Evolutionary conservation across 2,113 vertebrate genomes (phyloP).

Genomic region (Telmatochromis sp.): DNA sequence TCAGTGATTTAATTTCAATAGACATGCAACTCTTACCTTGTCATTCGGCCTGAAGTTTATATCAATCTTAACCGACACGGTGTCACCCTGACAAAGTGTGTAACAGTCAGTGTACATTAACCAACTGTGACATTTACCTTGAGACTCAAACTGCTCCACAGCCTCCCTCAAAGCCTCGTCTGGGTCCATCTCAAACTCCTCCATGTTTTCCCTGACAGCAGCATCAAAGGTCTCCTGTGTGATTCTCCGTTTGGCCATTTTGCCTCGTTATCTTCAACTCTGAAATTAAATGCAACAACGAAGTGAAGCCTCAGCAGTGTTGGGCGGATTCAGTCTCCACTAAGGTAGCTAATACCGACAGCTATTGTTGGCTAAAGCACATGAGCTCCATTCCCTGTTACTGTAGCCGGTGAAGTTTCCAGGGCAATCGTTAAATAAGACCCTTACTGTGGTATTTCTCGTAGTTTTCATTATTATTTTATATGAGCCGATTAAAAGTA

Average conservation of each 20-base stretch:
- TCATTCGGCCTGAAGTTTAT: background rate
- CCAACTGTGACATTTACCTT: conserved; percentile 69
- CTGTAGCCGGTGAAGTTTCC: too few relatives aligned
- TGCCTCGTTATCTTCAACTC: background rate
- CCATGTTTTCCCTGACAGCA: conserved; percentile 84
- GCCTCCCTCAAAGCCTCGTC: conserved; percentile 86
- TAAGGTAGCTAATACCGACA: background rate
- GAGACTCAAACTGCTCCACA: conserved; percentile 87
- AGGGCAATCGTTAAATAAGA: background rate
- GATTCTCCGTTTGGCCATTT: conserved; percentile 82
- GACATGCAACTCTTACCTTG: background rate
- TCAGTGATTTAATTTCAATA: background rate
- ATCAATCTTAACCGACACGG: background rate
- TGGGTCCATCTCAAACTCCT: conserved; percentile 85
- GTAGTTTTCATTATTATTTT: background rate
- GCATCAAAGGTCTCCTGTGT: conserved; percentile 91
- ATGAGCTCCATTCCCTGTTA: background rate
- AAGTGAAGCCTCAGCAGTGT: background rate
- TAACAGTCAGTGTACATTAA: background rate
- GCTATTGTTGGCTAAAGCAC: background rate
- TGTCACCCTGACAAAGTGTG: background rate
- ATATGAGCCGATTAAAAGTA: background rate
- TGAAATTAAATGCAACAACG: background rate
- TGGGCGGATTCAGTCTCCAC: background rate
- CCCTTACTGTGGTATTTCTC: background rate